Base-by-base conservation (phyloP, 2,888 invertebrate genomes). In the Eucera pruinosa region DNA sequence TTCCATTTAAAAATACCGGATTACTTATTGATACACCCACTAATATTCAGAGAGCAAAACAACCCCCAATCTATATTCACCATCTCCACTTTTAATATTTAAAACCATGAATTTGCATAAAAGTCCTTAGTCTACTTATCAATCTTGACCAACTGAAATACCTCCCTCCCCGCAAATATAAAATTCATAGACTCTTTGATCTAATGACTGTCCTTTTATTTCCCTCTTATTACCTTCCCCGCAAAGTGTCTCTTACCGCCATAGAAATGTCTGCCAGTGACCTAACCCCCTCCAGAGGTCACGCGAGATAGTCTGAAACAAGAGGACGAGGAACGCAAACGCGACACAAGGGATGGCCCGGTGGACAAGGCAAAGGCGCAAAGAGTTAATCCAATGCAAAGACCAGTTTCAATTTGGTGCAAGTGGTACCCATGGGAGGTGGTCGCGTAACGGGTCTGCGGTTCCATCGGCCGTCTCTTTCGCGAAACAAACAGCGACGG, bases 371-470 rank as follows among this genome's bases (percentile, higher is more conserved):
- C 57, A 55, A 81, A 81, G 81, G 65, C 68, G 86, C 85, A 84
- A 87, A 88, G 87, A 89, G 88, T 89, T 90, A 89, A 90, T 90
- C 88, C 87, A 77, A 89, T 89, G 89, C 89, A 89, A 90, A 89
- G 90, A 86, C 88, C 86, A 89, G 88, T 90, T 90, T 90, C 90
- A 90, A 90, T 90, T 90, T 89, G 86, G 87, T 82, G 82, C 83
- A 75, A 86, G 89, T 88, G 82, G 86, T 68, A 74, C 89, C 82
- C 89, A 30, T 45, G 88, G 86, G 89, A 87, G 78, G 66, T 64
- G 82, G 74, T 72, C 70, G 75, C 79, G 80, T 82, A 83, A 80
- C 82, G 85, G 81, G 72, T 73, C 84, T 82, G 84, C 72, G 85
- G 85, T 80, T 84, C 73, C 84, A 66, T 82, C 50, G 79, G 15